Evolutionary conservation across 2,888 invertebrate species (phyloP).

Genomic region (Ennomos fuscantarius): DNA sequence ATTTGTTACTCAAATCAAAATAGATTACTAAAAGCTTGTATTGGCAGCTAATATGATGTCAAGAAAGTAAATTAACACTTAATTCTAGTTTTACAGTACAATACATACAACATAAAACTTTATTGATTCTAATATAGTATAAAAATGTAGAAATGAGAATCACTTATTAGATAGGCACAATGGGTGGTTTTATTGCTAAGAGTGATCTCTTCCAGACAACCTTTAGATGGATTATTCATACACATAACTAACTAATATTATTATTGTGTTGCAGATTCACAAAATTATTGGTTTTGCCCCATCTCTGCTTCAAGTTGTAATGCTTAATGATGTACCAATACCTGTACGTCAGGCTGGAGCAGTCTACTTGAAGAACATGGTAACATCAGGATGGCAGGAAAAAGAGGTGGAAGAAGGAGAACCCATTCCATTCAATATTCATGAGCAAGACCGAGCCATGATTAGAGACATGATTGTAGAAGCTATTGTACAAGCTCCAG

Average conservation of each 20-base stretch:
- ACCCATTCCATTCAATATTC: constrained; percentile 93
- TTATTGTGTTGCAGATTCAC: constrained; percentile 66
- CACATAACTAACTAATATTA: neutral
- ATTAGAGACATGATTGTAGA: constrained; percentile 98
- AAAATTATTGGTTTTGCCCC: constrained; percentile 98
- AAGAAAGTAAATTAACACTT: too few relatives aligned
- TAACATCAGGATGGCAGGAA: constrained; percentile 95
- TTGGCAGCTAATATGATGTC: too few relatives aligned
- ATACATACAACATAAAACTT: too few relatives aligned
- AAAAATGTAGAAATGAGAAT: too few relatives aligned
- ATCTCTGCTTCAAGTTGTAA: constrained; percentile 95
- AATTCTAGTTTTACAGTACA: too few relatives aligned
- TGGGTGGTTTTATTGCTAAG: too few relatives aligned
- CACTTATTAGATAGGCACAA: too few relatives aligned
- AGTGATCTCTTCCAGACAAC: neutral
- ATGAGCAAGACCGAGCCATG: constrained; percentile 98
- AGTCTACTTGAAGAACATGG: constrained; percentile 97
- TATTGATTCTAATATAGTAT: too few relatives aligned
- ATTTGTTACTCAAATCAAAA: too few relatives aligned
- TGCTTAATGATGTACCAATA: constrained; percentile 95
- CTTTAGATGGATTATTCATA: too few relatives aligned
- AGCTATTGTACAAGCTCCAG: constrained; percentile 96
- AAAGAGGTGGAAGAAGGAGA: constrained; percentile 90
- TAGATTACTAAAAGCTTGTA: too few relatives aligned
- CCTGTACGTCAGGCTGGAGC: constrained; percentile 98